A percentile compares a stretch with the other conserved stretches of the same genome.
Evolutionary conservation across 2,888 invertebrate genomes (phyloP).

Genomic region (Pollenia angustigena): DNA sequence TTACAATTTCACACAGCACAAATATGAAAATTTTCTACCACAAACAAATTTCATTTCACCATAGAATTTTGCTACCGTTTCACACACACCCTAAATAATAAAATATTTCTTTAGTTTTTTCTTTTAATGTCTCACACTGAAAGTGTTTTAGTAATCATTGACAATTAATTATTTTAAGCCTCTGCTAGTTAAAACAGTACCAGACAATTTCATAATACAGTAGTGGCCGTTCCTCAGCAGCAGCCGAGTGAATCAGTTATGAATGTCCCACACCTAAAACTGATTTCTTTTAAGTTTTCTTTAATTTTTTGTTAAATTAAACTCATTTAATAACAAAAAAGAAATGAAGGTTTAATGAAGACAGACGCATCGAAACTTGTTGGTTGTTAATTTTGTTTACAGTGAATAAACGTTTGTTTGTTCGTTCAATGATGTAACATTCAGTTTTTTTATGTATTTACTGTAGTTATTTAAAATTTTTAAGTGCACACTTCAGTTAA

Average conservation of each 20-base stretch:
- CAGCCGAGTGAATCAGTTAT: constrained; percentile 6
- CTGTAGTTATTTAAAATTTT: constrained; percentile 46
- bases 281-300: constrained; percentile 19
- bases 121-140: background rate
- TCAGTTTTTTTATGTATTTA: constrained; percentile 34
- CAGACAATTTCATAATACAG: background rate
- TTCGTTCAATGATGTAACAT: constrained; percentile 53
- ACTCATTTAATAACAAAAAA: constrained; percentile 24
- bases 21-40: too few relatives aligned
- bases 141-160: background rate
- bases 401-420: constrained; percentile 45
- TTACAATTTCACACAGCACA: too few relatives aligned
- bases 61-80: too few relatives aligned
- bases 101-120: too few relatives aligned
- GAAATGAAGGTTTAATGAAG: constrained; percentile 25
- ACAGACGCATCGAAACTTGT: background rate
- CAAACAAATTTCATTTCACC: too few relatives aligned
- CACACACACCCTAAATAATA: too few relatives aligned
- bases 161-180: background rate
- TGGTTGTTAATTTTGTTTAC: background rate
- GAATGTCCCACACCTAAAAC: constrained; percentile 22
- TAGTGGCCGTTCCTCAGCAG: constrained; percentile 1
- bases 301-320: background rate
- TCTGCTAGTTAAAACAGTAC: background rate
- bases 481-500: constrained; percentile 25